A percentile compares a stretch with the other conserved stretches of the same genome.
Conservation (phyloP, 2,888 invertebrate genomes). For the Apodemia duryi region DNA sequence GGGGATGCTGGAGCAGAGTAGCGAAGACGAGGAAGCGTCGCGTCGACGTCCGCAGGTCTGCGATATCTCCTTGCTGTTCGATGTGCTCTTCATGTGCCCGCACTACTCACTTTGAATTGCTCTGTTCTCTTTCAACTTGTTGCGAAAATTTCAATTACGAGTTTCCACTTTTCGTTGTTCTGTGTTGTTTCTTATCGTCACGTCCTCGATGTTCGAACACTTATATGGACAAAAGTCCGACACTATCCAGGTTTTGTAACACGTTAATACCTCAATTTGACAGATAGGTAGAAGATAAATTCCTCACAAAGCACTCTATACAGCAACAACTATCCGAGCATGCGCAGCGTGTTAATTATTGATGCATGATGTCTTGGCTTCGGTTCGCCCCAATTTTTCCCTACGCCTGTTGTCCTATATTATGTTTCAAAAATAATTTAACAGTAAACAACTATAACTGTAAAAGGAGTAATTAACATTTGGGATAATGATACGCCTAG, state of each 20-base stretch:
- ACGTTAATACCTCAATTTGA: constrained; percentile 39
- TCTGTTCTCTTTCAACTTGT: constrained; percentile 65
- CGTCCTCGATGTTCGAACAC: constrained; percentile 65
- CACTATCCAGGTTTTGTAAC: constrained; percentile 45
- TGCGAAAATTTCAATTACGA: constrained; percentile 65
- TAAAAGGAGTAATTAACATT: constrained; percentile 12
- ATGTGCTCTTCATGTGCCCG: constrained; percentile 75
- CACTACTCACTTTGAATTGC: constrained; percentile 66
- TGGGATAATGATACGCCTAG: constrained; percentile 40
- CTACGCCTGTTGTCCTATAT: constrained; percentile 38
- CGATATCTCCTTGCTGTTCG: constrained; percentile 73
- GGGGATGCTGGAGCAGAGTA: constrained; percentile 82
- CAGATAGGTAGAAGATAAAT: constrained; percentile 40
- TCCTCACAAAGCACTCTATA: constrained; percentile 68
- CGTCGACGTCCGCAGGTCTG: constrained; percentile 76
- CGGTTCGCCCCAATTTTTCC: constrained; percentile 56
- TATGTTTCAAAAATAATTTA: constrained; percentile 23
- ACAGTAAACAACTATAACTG: not conserved
- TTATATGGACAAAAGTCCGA: constrained; percentile 51
- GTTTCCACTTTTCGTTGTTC: constrained; percentile 74
- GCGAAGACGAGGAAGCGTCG: constrained; percentile 77
- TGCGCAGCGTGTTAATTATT: constrained; percentile 66
- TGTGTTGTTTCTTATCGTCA: constrained; percentile 73
- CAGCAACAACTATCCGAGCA: constrained; percentile 68
- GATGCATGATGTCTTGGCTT: constrained; percentile 79